These are phyloP conservation scores for Callorhinus ursinus DNA, from an alignment of 2,113 vertebrate genomes.

Conservation along the genomic window DNA sequence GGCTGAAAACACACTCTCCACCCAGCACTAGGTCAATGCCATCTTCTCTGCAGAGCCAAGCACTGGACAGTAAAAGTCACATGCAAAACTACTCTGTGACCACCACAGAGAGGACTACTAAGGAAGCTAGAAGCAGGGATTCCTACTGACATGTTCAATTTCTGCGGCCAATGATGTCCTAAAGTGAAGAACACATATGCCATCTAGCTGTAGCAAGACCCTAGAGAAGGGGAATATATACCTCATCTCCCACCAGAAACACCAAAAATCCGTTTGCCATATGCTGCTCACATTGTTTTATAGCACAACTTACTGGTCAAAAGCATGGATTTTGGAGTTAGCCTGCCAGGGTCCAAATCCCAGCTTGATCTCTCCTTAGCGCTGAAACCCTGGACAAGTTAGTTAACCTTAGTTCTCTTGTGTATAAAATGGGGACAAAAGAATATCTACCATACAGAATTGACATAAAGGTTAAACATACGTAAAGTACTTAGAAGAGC, in stretches of 20 bases:
- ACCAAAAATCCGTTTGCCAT: background rate
- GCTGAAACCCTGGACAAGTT: background rate
- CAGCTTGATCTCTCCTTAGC: background rate
- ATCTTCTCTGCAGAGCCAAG: slow-evolving; percentile 5
- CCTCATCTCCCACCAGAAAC: background rate
- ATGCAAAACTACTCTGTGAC: slow-evolving; percentile 41
- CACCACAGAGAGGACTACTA: slow-evolving; percentile 2
- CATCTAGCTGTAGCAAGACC: background rate
- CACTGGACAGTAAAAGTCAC: background rate
- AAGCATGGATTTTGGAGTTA: background rate
- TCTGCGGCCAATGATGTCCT: background rate
- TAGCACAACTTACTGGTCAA: background rate
- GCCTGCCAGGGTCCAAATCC: background rate
- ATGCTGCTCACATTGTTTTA: background rate
- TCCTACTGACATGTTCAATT: background rate
- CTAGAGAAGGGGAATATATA: background rate
- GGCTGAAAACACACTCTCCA: background rate
- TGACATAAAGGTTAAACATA: slow-evolving; percentile 31
- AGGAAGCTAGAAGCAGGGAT: background rate
- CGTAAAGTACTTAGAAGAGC: background rate
- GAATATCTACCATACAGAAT: slow-evolving; percentile 2
- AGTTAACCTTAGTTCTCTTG: slow-evolving; percentile 2
- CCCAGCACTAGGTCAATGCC: background rate
- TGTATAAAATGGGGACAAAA: slow-evolving; percentile 37
- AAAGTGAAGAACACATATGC: background rate